Evolutionary conservation across 2,113 vertebrate species (phyloP).

Genomic region (Todiramphus chloris): DNA sequence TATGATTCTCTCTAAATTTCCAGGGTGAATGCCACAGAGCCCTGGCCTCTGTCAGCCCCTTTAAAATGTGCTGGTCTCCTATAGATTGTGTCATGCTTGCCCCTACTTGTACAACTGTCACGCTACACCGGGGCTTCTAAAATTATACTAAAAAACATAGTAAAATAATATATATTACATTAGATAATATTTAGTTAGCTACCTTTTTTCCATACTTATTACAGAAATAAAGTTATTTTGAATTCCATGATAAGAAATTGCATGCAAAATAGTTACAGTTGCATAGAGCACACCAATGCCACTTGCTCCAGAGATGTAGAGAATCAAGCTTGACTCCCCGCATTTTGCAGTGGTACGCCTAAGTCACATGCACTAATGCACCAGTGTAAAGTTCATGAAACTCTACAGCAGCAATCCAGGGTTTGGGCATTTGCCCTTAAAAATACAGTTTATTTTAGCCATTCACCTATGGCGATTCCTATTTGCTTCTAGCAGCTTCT

Average conservation of each 20-base stretch:
- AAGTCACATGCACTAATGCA: background rate
- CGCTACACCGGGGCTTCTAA: background rate
- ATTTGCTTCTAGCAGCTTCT: background rate
- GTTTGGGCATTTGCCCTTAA: background rate
- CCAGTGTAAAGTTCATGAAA: background rate
- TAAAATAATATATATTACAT: background rate
- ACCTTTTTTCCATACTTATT: background rate
- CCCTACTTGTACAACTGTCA: background rate
- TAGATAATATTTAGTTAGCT: background rate
- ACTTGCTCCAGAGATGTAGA: background rate
- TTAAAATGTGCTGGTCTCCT: background rate
- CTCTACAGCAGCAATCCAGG: background rate
- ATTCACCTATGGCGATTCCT: background rate
- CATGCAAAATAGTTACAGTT: background rate
- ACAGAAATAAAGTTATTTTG: background rate
- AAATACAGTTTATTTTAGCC: background rate
- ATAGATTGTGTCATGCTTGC: background rate
- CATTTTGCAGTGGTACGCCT: fast-evolving
- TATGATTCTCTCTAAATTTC: background rate
- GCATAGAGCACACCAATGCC: too few relatives aligned
- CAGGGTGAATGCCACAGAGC: background rate
- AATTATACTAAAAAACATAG: background rate
- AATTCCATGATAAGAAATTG: background rate
- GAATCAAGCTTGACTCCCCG: background rate
- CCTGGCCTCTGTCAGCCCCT: background rate